Base-by-base conservation (phyloP, 2,113 vertebrate species). In the Dipodomys spectabilis region DNA sequence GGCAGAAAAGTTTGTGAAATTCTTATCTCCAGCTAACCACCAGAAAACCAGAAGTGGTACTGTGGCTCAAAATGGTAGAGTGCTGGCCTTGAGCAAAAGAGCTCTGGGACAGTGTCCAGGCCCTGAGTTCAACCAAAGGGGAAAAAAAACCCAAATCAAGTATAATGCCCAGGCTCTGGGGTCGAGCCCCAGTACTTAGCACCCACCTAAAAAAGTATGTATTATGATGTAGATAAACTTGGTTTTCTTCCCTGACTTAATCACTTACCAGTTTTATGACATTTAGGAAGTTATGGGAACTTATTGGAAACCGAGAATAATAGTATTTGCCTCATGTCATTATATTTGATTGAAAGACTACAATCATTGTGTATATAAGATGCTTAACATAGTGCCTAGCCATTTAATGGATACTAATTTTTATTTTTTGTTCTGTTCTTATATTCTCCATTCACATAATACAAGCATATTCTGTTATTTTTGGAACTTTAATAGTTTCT, bases 401-500 rank as follows among this genome's bases (percentile, higher is more conserved):
- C 15, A 7, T 87, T 82, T 23, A 23, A 0, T 67, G 7, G 49
- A 9, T 77, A 5, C 32, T 72, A n/a, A 65, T 91, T 93, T 60
- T 30, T 87, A 7, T 30, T 90, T 69, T 68, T 83, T 64, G 28
- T 28, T 75, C 91, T n/a, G 72, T 60, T n/a, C 60, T 72, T 57
- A 45, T 32, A 90, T 49, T 92, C 2, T 92, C 45, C 65, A 20
- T 44, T 86, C 25, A 73, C 10, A 64, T 7, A 39, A 7, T 78
- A 27, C 74, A 65, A 69, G 60, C 4, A 49, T 75, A 88, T 82
- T 80, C 68, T 81, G 28, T 95, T 94, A 64, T 73, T 91, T 79
- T 64, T 49, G 69, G 39, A 60, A 7, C 45, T 72, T 69, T 74
- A 89, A 19, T 94, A 60, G 69, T 90, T 92, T 7, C 65, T 93